Percentiles rank a stretch among this genome's conserved stretches.
phyloP scores from a whole-genome alignment of 23 tunicate genomes.

The Trididemnum clinides region DNA sequence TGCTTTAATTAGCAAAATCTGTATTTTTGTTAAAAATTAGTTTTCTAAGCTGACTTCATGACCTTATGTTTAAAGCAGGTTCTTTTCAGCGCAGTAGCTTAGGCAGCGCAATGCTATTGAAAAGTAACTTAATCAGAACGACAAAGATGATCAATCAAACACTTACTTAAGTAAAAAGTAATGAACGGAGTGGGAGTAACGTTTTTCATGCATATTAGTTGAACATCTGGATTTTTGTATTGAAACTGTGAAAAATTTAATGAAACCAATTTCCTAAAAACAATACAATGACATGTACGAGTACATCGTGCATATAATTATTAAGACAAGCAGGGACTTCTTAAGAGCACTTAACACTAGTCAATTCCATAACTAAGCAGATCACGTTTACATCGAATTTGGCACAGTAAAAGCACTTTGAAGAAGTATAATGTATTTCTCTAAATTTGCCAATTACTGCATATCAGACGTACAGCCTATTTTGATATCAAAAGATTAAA shows the following conservation, averaged over 20 bases:
- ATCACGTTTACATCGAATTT: no score
- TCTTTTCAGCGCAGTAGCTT: no score
- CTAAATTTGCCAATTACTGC: no score
- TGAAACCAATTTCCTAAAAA: conserved; percentile 55
- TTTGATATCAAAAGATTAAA: no score
- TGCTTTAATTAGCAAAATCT: no score
- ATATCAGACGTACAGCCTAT: no score
- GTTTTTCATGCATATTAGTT: conserved; percentile 61
- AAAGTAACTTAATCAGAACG: background rate
- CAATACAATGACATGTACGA: background rate
- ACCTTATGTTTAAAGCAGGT: no score
- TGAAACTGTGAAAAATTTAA: conserved; percentile 77
- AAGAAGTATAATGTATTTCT: no score
- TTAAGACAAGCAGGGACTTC: background rate
- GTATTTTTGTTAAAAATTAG: no score
- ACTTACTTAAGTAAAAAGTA: conserved; percentile 75
- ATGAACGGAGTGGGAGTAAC: conserved; percentile 85
- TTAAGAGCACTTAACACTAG: background rate
- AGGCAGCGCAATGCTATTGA: background rate
- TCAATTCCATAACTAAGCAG: no score
- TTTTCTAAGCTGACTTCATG: no score
- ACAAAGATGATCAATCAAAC: background rate
- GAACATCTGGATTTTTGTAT: conserved; percentile 90
- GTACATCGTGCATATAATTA: background rate
- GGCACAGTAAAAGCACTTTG: no score